Evolutionary conservation across 2,888 invertebrate genomes (phyloP), one percentile per base, ranked within the genome.

Genomic region (Mechanitis messenoides): DNA sequence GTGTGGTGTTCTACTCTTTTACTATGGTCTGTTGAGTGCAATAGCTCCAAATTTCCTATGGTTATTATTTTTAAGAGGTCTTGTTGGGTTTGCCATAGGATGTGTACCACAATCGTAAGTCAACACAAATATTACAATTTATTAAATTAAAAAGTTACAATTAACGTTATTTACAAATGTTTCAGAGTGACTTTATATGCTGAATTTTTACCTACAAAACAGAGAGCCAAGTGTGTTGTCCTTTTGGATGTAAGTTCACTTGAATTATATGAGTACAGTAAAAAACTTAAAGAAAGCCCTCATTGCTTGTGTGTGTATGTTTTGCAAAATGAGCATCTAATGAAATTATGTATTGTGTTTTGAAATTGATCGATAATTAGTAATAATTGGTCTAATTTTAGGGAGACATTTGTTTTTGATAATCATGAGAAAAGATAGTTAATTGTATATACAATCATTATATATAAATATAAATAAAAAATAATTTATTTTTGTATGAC

Each of bases 41-140:
- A 93, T 97, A 73, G 95, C 98, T 1, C 97, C 98, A 2, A 97
- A 95, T 78, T 98, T 96, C 79, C 92, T 95, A 59, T 97, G 98
- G 96, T 91, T 98, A 61, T 88, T 98, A 50, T 92, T 98, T 62
- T 89, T 98, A n/a, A 91, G 98, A 79, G 96, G 97, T 12, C 91
- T 98, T 7, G 98, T 98, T 11, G 98, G 98, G 54, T 97, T 98
- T 88, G 97, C 98, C 31, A 97, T 98, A 75, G 98, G 98, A 71
- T 98, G 98, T 80, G 97, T 97, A 46, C 98, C 98, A 59, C 98
- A 98, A 87, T 97, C 98, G 97, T 97, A 92, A 94, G 96, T 93
- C 58, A 33, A 53, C n/a, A 35, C 33, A 5, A 35, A 33, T 50
- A 28, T 35, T 20, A 20, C 20, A 20, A 20, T 20, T 20, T 20